A percentile compares a stretch with the other conserved stretches of the same genome.
These are phyloP conservation scores for Cydia amplana DNA, from an alignment of 1,140 invertebrate genomes.

Conservation along the genomic window DNA sequence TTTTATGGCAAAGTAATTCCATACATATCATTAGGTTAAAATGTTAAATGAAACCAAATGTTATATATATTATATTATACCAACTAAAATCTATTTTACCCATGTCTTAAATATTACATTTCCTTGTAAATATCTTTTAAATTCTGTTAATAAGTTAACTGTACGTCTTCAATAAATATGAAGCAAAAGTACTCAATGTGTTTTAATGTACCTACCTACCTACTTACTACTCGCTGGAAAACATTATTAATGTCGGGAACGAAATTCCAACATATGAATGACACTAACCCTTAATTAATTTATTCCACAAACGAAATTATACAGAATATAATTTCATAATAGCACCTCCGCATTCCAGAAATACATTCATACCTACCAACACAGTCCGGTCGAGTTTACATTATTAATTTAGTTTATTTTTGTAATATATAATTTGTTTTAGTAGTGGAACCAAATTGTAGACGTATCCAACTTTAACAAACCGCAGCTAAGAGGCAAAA, in stretches of 20 bases:
- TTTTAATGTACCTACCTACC: not conserved
- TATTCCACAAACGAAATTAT: too few species aligned
- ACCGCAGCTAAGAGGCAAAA: not conserved
- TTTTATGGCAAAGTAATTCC: slow-evolving; percentile 29
- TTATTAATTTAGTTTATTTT: not conserved
- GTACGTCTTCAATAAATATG: slow-evolving; percentile 73
- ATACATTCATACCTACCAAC: not conserved
- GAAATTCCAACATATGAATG: too few species aligned
- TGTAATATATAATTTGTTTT: not conserved
- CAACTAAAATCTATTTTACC: slow-evolving; percentile 40
- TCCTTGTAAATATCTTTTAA: slow-evolving; percentile 74
- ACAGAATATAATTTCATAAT: not conserved
- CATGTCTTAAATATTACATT: slow-evolving; percentile 63
- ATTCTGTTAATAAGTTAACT: slow-evolving; percentile 74
- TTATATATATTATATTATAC: slow-evolving; percentile 31
- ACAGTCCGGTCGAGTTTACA: not conserved
- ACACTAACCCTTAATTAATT: too few species aligned
- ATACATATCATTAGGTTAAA: slow-evolving; percentile 32
- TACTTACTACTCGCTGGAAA: too few species aligned
- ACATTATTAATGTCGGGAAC: too few species aligned
- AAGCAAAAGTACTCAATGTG: slow-evolving; percentile 35
- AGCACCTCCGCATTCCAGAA: not conserved
- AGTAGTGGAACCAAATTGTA: not conserved
- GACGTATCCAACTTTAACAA: not conserved
- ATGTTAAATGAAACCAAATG: slow-evolving; percentile 29